Conservation (phyloP, 2,888 invertebrate species). For the Kryphioiulus occultus region DNA sequence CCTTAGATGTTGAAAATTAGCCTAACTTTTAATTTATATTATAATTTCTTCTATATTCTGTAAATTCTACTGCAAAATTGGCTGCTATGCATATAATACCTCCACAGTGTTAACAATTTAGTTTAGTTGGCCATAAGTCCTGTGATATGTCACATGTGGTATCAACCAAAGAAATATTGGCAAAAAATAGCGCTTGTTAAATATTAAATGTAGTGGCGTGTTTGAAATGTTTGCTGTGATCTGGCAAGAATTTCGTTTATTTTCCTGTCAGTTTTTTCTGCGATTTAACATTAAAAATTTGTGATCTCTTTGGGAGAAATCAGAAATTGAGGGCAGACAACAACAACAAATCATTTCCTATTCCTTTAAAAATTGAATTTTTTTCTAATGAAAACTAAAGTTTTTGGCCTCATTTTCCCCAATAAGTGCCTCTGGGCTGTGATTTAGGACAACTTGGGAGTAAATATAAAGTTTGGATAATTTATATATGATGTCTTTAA, state of each 20-base stretch:
- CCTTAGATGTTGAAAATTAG: no score
- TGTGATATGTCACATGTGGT: no score
- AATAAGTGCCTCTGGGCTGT: neutral
- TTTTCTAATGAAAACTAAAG: neutral
- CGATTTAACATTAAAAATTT: neutral
- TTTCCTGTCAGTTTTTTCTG: neutral
- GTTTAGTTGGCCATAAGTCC: no score
- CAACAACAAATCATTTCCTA: neutral
- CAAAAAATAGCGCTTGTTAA: neutral
- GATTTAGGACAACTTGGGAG: neutral
- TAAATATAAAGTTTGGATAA: neutral
- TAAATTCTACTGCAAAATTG: no score
- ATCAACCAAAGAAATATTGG: no score
- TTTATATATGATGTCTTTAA: no score
- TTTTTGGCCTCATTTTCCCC: neutral
- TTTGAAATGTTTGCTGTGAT: neutral
- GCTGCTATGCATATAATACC: no score
- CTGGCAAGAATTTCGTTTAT: neutral
- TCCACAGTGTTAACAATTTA: no score
- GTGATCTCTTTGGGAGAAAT: neutral
- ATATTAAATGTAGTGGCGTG: neutral
- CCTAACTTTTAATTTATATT: no score
- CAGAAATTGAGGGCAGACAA: neutral
- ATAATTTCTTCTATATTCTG: no score
- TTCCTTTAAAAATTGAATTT: neutral